Conservation (phyloP, 2,888 invertebrate species). For the Hydrotaea cyrtoneurina region DNA sequence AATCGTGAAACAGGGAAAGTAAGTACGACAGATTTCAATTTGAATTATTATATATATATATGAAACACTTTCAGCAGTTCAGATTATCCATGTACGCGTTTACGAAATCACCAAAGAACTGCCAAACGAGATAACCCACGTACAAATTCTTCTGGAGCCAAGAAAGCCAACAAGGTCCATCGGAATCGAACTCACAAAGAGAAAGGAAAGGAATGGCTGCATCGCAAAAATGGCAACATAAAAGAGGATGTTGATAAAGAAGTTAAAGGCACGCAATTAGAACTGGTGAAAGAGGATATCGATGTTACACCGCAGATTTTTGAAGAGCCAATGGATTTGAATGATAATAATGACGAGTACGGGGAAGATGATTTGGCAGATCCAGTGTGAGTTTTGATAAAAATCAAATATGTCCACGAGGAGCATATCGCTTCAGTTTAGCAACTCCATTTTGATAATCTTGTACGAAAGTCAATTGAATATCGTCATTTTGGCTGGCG, state of each 20-base stretch:
- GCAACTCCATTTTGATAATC: too few species aligned
- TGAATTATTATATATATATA: too few species aligned
- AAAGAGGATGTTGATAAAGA: not conserved
- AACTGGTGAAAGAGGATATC: not conserved
- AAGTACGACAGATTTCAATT: not conserved
- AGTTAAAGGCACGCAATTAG: not conserved
- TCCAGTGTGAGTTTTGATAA: conserved; percentile 40
- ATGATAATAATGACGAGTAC: not conserved
- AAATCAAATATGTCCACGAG: not conserved
- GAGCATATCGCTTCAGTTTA: too few species aligned
- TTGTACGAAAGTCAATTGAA: too few species aligned
- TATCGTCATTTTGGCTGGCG: too few species aligned
- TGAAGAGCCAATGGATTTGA: conserved; percentile 3
- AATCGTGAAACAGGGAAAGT: conserved; percentile 14
- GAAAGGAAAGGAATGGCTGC: not conserved
- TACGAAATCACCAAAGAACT: conserved; percentile 72
- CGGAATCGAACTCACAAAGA: conserved; percentile 47
- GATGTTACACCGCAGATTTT: not conserved
- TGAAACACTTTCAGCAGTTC: not conserved
- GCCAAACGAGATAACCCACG: conserved; percentile 72
- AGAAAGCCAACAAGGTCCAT: conserved; percentile 70
- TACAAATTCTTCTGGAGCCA: conserved; percentile 53
- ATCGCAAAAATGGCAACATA: not conserved
- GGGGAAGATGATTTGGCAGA: conserved; percentile 33
- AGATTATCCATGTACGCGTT: conserved; percentile 78